Evolutionary conservation across 1,140 invertebrate genomes (phyloP).

Genomic region (Centruroides vittatus): DNA sequence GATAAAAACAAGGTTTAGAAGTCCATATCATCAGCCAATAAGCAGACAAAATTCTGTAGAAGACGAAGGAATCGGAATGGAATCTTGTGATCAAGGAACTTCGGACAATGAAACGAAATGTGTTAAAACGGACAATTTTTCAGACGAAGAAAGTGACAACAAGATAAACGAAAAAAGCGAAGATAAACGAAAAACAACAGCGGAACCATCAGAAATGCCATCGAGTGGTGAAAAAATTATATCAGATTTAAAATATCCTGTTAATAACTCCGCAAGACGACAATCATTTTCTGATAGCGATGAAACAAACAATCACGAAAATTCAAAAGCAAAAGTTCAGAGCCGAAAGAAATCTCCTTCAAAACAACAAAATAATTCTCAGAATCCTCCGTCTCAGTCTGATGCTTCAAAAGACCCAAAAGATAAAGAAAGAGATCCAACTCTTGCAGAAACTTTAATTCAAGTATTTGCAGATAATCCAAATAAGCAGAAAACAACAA

Average conservation of each 20-base stretch:
- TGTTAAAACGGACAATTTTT: conserved; percentile 47
- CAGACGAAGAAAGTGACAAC: conserved; percentile 21
- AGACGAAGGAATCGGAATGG: conserved; percentile 46
- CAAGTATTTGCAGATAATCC: too few species aligned
- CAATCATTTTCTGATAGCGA: not conserved
- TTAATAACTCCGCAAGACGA: not conserved
- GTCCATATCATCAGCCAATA: conserved; percentile 11
- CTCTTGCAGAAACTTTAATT: too few species aligned
- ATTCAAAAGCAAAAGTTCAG: too few species aligned
- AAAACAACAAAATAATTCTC: too few species aligned
- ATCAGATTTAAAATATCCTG: not conserved
- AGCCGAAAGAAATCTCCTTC: too few species aligned
- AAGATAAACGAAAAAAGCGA: not conserved
- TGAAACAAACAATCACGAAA: not conserved
- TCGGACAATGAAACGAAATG: conserved; percentile 45
- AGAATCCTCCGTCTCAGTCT: too few species aligned
- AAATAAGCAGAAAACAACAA: too few species aligned
- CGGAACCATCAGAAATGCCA: not conserved
- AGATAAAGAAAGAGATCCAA: too few species aligned
- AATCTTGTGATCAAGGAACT: conserved; percentile 31
- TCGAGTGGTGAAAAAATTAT: not conserved
- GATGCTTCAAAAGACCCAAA: too few species aligned
- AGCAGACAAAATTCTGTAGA: conserved; percentile 48
- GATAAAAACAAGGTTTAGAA: conserved; percentile 2
- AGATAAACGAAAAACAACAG: not conserved